Base-by-base conservation (phyloP, 2,797 vertebrate genomes). In the Sebastes minor region DNA sequence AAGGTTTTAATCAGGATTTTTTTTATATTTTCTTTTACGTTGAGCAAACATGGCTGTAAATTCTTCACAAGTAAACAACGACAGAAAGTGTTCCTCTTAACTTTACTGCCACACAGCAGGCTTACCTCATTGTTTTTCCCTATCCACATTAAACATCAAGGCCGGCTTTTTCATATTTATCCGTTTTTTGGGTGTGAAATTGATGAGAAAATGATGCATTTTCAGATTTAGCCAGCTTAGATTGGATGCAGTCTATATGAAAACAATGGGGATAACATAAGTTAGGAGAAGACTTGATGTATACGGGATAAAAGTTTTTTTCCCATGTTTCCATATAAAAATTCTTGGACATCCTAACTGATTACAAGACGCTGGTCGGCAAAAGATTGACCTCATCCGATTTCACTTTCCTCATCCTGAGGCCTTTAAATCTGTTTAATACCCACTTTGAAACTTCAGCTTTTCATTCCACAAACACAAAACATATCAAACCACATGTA, bases 401-500 rank as follows among this genome's bases (percentile, higher is more conserved):
- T 76, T 83, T 87, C 60, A 74, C 84, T 88, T 71, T 89, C 80
- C 84, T 79, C 73, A 28, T 85, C 84, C 74, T 18, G 63, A 63
- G 78, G 79, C 68, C 73, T 82, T 84, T 78, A 66, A 89, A 77
- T 74, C 35, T 68, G 71, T 79, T 82, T 76, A 86, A 77, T 77
- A 76, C 62, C 67, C 70, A 83, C 68, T 88, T 56, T 86, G 65
- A 87, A 86, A 86, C 70, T 66, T 72, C 35, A 71, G 78, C 68
- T 71, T 89, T 83, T 84, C 82, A 75, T 82, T 89, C 79, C 80
- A 70, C 75, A 90, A 86, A 86, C 71, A 70, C 65, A 86, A 91
- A 92, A 88, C 82, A 89, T 89, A 83, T 89, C 73, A 80, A 82
- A 87, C 94, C 92, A 93, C 91, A 94, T 93, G 86, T 66, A 83